Conservation (phyloP, 1,140 invertebrate genomes). For the Oreohelix idahoensis region DNA sequence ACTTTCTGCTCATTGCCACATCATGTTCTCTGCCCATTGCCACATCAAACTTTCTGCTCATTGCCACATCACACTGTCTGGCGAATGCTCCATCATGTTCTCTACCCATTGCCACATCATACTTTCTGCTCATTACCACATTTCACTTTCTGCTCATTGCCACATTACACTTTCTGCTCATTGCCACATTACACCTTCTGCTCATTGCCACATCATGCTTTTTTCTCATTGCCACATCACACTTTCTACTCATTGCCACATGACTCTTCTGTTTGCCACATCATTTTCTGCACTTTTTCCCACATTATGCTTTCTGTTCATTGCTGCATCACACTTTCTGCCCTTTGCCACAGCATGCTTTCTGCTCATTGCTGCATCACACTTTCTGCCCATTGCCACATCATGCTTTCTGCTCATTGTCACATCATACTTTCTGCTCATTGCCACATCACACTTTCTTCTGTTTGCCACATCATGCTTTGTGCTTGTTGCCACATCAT, state of each 20-base stretch:
- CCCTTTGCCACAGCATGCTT: not conserved
- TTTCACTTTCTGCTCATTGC: not conserved
- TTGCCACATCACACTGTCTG: not conserved
- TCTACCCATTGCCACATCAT: not conserved
- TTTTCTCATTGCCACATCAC: not conserved
- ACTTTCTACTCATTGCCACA: not conserved
- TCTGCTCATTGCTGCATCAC: not conserved
- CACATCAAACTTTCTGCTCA: too few species aligned
- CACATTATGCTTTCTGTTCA: not conserved
- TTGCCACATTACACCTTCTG: not conserved
- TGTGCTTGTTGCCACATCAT: too few species aligned
- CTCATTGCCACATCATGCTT: not conserved
- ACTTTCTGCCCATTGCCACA: too few species aligned
- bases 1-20: not conserved
- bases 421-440: too few species aligned
- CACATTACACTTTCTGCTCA: not conserved
- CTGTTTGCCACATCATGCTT: too few species aligned
- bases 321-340: not conserved
- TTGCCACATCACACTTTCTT: too few species aligned
- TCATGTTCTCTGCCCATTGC: not conserved
- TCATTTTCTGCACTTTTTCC: not conserved
- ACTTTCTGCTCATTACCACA: not conserved
- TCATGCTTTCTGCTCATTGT: too few species aligned
- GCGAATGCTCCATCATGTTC: not conserved
- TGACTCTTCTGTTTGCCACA: too few species aligned